phyloP scores from a whole-genome alignment of 2,113 vertebrate species.

The Riparia riparia region DNA sequence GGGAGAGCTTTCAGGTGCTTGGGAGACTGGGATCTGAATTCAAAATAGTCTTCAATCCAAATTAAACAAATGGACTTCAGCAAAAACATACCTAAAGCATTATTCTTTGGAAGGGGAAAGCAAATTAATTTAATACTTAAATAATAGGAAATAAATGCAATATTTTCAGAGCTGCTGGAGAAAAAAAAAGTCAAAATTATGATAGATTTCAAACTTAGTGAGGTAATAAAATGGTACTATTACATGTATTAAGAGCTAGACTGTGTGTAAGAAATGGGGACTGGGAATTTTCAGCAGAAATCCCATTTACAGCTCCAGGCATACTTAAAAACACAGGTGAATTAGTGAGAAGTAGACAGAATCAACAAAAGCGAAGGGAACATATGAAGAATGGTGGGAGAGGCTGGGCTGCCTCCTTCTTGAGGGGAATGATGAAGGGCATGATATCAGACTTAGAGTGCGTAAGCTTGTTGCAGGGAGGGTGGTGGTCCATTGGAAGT shows the following conservation, averaged over 20 bases:
- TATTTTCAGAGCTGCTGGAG: neutral
- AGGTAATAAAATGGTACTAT: neutral
- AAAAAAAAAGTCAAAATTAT: neutral
- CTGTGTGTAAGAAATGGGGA: neutral
- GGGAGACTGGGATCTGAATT: neutral
- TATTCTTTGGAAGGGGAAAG: neutral
- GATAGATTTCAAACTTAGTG: neutral
- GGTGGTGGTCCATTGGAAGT: neutral
- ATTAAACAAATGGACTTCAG: neutral
- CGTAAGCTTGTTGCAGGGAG: neutral
- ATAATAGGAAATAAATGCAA: neutral
- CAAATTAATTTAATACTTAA: neutral
- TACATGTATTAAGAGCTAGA: neutral
- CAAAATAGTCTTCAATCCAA: neutral
- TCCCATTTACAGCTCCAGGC: neutral
- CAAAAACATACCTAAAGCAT: neutral
- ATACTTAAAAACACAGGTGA: neutral
- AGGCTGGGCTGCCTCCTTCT: neutral
- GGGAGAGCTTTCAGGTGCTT: neutral
- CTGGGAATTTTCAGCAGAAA: neutral
- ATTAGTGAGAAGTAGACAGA: neutral
- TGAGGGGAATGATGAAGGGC: neutral
- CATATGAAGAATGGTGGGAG: neutral
- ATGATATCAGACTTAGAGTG: rapidly evolving
- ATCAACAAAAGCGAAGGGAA: neutral